Base-by-base conservation (phyloP, 1,140 invertebrate species). In the Drosophila hydei region DNA sequence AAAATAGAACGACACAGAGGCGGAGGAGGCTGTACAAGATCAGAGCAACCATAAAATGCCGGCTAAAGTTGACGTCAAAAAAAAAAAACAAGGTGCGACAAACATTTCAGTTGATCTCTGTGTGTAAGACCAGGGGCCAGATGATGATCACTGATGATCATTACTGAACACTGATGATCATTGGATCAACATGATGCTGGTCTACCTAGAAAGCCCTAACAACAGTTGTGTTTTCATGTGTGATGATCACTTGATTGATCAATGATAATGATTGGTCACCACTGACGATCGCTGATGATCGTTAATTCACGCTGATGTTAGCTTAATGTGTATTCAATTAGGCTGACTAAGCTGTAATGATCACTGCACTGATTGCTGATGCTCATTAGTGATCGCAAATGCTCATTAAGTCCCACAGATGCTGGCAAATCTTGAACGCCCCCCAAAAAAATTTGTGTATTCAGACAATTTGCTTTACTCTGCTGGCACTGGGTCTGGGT, bases 1-100 rank as follows among this genome's bases (percentile, higher is more conserved):
- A 79, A 85, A 85, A 87, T 85, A 87, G 80, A 85, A 87, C 65
- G 43, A 23, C 4, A 7, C 2, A 3, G 47, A 25, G 27, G 19
- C 9, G 14, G 47, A 5, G 19, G 19, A 33, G 33, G 12, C 12
- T 42, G 59, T 19, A 18, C 36, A 73, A 58, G 48, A 77, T 74
- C 74, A 74, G 52, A 73, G 30, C 62, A 21, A 19, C 40, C 33
- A 33, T 21, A 54, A 72, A 61, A 75, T 30, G 62, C 73, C 77
- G 77, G 69, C 73, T 42, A 65, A 68, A 72, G 42, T 65, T 58
- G 52, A 45, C 60, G 55, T 43, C 65, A 67, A 56, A 60, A 72
- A 75, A 72, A 75, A 23, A 4, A 11, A 33, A 33, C 9, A 33
- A 33, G 73, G 62, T 75, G 69, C 62, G 40, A 64, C 60, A 43